Base-by-base conservation (phyloP, 1,140 invertebrate species). In the Stenopsyche tienmushanensis region DNA sequence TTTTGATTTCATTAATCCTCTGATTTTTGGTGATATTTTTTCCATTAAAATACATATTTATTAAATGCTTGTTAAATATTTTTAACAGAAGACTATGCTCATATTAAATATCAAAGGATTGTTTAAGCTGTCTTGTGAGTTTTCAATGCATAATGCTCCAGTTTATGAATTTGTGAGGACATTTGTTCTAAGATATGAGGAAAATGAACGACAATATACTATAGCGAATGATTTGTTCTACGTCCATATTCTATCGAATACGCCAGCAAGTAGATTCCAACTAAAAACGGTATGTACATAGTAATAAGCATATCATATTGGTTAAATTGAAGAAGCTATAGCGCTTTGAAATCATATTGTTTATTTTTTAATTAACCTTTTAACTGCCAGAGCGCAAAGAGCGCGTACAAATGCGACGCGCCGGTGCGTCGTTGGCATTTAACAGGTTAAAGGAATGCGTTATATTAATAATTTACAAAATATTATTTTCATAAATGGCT, bases 191-290 rank as follows among this genome's bases (percentile, higher is more conserved):
- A 55, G 64, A 1, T 67, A 66, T 0, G 59, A 62, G 23, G 69
- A 74, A 50, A n/a, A 62, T 13, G 50, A 71, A n/a, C n/a, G n/a
- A n/a, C n/a, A n/a, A 66, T 80, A 79, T 64, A 76, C 75, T 62
- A 78, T 81, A 25, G 24, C 59, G 1, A 74, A 77, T 44, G 78
- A 80, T 57, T 73, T 79, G 74, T 1, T 80, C 1, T 73, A 74
- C 50, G 76, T 77, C 5, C 58, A 52, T 3, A 34, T 34, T n/a
- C 26, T n/a, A n/a, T 34, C 15, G 26, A 54, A 25, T 18, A 29
- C 29, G 5, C 15, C 39, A 54, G 29, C 54, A 2, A 2, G 1
- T 3, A 20, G 24, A 17, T 23, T 57, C 5, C 39, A 42, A 20
- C 21, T 29, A 21, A 21, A 72, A 26, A 54, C 66, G 73, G 79